Conservation (phyloP, 2,888 invertebrate species). For the Thera britannica region DNA sequence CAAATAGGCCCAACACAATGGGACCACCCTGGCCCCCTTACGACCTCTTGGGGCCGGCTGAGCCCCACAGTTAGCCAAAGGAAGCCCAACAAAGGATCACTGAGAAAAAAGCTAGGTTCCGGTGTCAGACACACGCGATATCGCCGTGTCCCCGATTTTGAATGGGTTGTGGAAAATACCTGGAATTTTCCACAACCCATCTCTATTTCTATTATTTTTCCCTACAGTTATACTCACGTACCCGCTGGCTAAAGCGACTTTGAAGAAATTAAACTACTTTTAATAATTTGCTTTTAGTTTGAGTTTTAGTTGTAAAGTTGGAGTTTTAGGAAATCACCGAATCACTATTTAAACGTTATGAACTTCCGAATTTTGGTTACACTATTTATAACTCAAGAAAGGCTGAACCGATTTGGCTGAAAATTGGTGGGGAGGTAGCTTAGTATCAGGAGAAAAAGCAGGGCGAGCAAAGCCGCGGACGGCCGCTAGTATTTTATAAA, state of each 20-base stretch:
- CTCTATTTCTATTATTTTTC: constrained; percentile 28
- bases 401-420: too few relatives aligned
- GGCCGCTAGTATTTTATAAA: background rate
- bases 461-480: too few relatives aligned
- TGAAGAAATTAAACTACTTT: constrained; percentile 31
- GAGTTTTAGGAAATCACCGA: too few relatives aligned
- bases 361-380: too few relatives aligned
- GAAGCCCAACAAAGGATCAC: constrained; percentile 73
- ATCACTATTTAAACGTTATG: background rate
- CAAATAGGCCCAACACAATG: constrained; percentile 72
- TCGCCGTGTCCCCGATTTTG: constrained; percentile 42
- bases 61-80: constrained; percentile 56
- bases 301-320: too few relatives aligned
- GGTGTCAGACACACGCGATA: constrained; percentile 73
- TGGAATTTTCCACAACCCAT: too few relatives aligned
- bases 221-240: constrained; percentile 26
- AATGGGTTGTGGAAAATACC: constrained; percentile 45
- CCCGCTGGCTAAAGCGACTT: constrained; percentile 17
- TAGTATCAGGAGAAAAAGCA: too few relatives aligned
- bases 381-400: too few relatives aligned
- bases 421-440: too few relatives aligned
- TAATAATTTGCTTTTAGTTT: background rate
- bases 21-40: constrained; percentile 46
- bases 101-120: constrained; percentile 75
- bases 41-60: constrained; percentile 49